Conservation (phyloP, 2,797 vertebrate species). For the Hyperoplus lanceolatus region DNA sequence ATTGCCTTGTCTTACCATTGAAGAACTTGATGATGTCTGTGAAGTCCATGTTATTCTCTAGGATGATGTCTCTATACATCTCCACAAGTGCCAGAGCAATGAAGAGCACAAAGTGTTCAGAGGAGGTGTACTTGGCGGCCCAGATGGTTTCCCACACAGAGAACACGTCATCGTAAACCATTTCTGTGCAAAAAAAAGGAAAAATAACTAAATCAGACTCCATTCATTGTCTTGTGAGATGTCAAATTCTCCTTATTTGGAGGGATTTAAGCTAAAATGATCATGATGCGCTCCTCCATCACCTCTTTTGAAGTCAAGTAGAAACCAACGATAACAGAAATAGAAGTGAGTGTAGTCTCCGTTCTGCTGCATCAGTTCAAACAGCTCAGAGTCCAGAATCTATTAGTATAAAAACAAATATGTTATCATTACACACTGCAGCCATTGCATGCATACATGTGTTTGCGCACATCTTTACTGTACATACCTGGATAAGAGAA, state of each 20-base stretch:
- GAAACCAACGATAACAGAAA: constrained; percentile 99
- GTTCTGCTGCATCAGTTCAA: constrained; percentile 99
- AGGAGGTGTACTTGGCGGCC: constrained; percentile 93
- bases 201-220: constrained; percentile 9
- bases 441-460: background rate
- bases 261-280: background rate
- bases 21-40: constrained; percentile 99
- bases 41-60: constrained; percentile 99
- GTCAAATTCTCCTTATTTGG: background rate
- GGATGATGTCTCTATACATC: constrained; percentile 95
- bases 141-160: constrained; percentile 98
- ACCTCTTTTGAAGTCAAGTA: constrained; percentile 99
- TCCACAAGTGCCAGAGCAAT: constrained; percentile 96
- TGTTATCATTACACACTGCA: background rate
- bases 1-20: constrained; percentile 87
- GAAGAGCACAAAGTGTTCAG: constrained; percentile 96
- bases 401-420: constrained; percentile 60
- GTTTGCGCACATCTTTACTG: background rate
- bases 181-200: constrained; percentile 82
- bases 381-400: constrained; percentile 98
- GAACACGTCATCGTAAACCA: constrained; percentile 96
- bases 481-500: constrained; percentile 94
- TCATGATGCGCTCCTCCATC: constrained; percentile 14
- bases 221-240: background rate
- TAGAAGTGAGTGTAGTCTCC: constrained; percentile 99